phyloP scores from a whole-genome alignment of 2,113 vertebrate genomes.

The Axis porcinus region DNA sequence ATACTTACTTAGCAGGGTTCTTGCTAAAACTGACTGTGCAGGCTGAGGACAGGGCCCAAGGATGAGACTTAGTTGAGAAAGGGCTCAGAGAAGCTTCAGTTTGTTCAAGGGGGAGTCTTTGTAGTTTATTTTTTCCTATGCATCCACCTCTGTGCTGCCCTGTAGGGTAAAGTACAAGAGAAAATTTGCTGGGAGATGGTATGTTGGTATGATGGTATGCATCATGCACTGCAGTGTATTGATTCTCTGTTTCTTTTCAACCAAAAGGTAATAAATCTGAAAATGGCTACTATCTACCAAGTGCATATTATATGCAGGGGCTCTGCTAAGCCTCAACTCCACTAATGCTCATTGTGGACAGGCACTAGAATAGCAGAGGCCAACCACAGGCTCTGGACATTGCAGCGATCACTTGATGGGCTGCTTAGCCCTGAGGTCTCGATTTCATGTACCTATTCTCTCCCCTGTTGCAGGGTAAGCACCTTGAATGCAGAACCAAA shows the following conservation, averaged over 20 bases:
- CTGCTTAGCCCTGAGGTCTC: too few species aligned
- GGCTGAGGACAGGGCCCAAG: neutral
- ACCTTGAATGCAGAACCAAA: neutral
- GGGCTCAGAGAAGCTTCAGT: neutral
- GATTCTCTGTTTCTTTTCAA: neutral
- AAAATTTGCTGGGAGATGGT: neutral
- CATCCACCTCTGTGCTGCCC: neutral
- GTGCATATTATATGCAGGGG: rapidly evolving
- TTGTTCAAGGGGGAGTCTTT: neutral
- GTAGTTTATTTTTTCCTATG: neutral
- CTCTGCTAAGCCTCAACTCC: neutral
- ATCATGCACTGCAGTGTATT: rapidly evolving
- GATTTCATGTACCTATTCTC: neutral
- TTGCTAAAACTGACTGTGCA: neutral
- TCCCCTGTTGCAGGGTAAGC: rapidly evolving
- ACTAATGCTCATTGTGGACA: too few species aligned
- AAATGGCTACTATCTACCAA: too few species aligned
- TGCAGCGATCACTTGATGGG: neutral
- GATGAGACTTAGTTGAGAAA: rapidly evolving
- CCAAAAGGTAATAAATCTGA: neutral
- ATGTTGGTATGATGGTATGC: neutral
- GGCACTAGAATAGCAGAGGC: neutral
- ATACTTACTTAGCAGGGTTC: neutral
- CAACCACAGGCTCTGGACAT: rapidly evolving
- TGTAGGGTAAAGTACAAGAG: neutral